phyloP scores from a whole-genome alignment of 2,113 vertebrate genomes.

The Nycticryphes semicollaris region DNA sequence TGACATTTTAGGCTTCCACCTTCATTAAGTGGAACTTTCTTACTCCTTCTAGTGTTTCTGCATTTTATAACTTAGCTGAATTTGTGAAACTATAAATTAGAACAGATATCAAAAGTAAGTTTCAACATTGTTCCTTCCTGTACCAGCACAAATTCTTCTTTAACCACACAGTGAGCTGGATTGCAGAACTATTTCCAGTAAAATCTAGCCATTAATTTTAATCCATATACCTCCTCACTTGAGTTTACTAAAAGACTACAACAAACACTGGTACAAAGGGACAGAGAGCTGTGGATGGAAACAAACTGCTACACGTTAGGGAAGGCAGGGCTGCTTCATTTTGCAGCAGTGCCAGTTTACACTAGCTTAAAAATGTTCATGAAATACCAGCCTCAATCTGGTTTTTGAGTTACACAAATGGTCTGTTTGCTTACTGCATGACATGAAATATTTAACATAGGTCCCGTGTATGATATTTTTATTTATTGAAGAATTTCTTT shows the following conservation, averaged over 20 bases:
- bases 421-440: background rate
- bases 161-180: background rate
- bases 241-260: background rate
- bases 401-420: background rate
- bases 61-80: background rate
- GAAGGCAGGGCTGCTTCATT: background rate
- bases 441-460: background rate
- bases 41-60: background rate
- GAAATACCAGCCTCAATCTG: background rate
- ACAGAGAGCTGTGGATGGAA: background rate
- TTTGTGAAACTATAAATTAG: background rate
- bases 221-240: background rate
- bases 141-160: background rate
- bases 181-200: background rate
- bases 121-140: background rate
- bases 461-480: background rate
- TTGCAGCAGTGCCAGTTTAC: background rate
- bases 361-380: background rate
- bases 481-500: background rate
- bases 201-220: background rate
- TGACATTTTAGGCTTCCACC: background rate
- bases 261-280: background rate
- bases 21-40: background rate
- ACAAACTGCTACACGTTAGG: background rate
- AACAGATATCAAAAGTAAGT: background rate